Evolutionary conservation across 92 coral and sea anemone genomes (phyloP), one percentile per base, ranked within the genome.

Genomic region (Nematostella vectensis): DNA sequence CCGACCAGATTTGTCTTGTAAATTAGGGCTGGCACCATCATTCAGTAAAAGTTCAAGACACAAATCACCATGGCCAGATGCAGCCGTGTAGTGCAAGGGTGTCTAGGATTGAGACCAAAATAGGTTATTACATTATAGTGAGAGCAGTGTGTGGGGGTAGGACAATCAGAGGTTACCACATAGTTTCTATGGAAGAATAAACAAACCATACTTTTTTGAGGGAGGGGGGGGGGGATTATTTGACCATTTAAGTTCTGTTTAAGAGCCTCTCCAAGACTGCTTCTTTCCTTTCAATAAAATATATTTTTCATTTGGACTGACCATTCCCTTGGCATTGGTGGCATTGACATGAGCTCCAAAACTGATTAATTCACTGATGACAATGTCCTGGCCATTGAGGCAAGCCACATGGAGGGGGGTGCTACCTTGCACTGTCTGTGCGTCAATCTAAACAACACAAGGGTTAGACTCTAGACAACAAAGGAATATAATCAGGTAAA

Each of bases 341-440:
- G 88, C 91, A 85, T 91, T 91, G 9, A 91, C 95, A 58, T 83
- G 76, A 20, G 98, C 98, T 10, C 98, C 95, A 61, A 58, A 78
- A 49, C 83, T 66, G 40, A 91, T 91, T 2, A 91, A 81, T 39
- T 91, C 98, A 57, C 88, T 83, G 47, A 91, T 91, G 31, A 81
- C 95, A 67, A 91, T 83, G 33, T 91, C 98, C 62, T 82, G 98
- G 13, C 98, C 88, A 76, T 91, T 91, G 62, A 81, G 83, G 60
- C 98, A 91, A 4, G 98, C 98, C 0, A 91, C 72, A 38, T 91
- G 98, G 17, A 91, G 86, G 8, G 98, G 95, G 1, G 95, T 86
- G 70, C 81, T 91, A 21, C 98, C 98, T 2, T 62, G 69, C 12
- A 58, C 37, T 59, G 81, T 91, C 59, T 63, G 82, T 1, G 87